Conservation (phyloP, 2,888 invertebrate species). For the Eristalis pertinax region DNA sequence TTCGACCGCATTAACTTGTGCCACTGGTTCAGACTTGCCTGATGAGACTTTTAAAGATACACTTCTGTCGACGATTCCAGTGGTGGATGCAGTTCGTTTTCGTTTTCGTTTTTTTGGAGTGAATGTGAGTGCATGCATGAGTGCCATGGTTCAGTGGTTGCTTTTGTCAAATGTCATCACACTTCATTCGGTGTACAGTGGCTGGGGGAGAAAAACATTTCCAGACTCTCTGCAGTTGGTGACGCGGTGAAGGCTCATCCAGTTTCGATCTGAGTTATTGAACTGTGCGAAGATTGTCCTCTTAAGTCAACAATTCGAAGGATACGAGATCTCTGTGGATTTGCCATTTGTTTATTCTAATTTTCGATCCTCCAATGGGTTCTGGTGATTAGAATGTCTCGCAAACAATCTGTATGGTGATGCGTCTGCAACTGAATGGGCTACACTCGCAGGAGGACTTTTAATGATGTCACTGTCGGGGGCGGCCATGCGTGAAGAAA, state of each 20-base stretch:
- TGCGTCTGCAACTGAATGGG: no score
- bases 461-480: no score
- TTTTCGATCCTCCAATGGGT: neutral
- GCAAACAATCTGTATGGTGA: no score
- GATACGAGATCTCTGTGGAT: neutral
- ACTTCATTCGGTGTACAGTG: neutral
- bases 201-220: neutral
- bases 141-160: constrained; percentile 10
- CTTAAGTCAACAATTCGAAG: neutral
- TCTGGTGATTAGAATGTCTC: neutral
- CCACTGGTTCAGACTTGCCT: constrained; percentile 10
- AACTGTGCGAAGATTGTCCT: neutral
- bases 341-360: neutral
- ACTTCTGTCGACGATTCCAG: neutral
- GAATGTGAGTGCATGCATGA: neutral
- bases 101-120: neutral
- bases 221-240: neutral
- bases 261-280: neutral
- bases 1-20: constrained; percentile 6
- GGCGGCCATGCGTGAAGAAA: no score
- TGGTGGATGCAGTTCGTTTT: neutral
- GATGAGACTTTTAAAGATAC: constrained; percentile 27
- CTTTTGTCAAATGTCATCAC: constrained; percentile 33
- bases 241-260: no score
- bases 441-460: no score